Conservation (phyloP, 37 sponge, comb jelly and placozoan species). For the Dysidea cf. avara region DNA sequence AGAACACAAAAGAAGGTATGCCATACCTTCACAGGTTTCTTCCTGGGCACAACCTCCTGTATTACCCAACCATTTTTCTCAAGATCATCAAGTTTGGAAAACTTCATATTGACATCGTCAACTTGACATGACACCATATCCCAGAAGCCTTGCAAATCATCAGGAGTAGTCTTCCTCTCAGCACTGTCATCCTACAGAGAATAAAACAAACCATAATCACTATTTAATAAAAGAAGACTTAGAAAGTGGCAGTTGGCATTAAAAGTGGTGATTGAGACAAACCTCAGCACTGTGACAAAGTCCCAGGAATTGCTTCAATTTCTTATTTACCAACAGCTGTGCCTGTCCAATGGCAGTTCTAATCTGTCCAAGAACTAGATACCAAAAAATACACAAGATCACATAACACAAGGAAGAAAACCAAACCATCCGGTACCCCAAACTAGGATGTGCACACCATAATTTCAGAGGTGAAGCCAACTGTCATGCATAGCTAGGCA, state of each 20-base stretch:
- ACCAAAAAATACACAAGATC: background rate
- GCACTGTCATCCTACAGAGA: slow-evolving; percentile 14
- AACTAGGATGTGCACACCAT: too few species aligned
- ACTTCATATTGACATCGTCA: slow-evolving; percentile 56
- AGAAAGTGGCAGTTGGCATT: background rate
- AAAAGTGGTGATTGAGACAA: background rate
- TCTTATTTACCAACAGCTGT: slow-evolving; percentile 67
- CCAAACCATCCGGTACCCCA: too few species aligned
- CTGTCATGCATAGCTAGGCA: too few species aligned
- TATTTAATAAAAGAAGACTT: background rate
- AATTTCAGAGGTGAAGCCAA: too few species aligned
- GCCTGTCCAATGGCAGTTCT: slow-evolving; percentile 68
- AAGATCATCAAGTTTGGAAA: slow-evolving; percentile 29
- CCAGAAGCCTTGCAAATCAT: slow-evolving; percentile 81
- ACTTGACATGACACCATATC: slow-evolving; percentile 86
- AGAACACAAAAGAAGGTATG: too few species aligned
- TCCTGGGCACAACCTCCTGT: too few species aligned
- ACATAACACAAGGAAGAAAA: too few species aligned
- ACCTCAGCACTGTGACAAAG: slow-evolving; percentile 61
- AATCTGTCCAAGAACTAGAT: slow-evolving; percentile 65
- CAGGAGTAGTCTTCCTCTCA: slow-evolving; percentile 26
- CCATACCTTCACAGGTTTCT: too few species aligned
- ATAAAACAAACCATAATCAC: background rate
- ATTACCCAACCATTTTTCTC: slow-evolving; percentile 71
- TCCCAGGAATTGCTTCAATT: slow-evolving; percentile 66